phyloP scores from a whole-genome alignment of 2,113 vertebrate genomes.

The Tapirus terrestris region DNA sequence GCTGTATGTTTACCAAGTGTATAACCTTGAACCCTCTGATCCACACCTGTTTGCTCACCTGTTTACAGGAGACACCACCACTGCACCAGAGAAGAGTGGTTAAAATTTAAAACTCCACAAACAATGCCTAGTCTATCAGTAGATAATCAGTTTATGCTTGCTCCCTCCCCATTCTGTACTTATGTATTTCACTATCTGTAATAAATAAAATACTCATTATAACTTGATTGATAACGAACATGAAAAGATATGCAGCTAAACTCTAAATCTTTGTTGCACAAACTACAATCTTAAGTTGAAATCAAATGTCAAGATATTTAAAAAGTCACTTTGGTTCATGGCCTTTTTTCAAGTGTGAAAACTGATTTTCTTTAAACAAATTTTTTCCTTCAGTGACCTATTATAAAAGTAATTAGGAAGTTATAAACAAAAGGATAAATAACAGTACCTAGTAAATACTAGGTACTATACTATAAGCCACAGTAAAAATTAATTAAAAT shows the following conservation, averaged over 20 bases:
- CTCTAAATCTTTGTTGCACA: neutral
- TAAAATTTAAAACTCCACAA: neutral
- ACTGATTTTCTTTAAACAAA: slow-evolving; percentile 32
- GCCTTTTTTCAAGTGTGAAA: slow-evolving; percentile 12
- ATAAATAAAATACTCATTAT: neutral
- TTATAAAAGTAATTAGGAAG: neutral
- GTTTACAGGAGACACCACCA: neutral
- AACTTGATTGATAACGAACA: neutral
- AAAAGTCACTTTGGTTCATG: neutral
- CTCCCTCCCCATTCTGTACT: neutral
- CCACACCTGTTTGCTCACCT: neutral
- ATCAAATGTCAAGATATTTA: neutral
- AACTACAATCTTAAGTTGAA: neutral
- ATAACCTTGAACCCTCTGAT: neutral
- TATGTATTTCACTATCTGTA: neutral
- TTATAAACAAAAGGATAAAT: neutral
- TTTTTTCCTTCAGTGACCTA: neutral
- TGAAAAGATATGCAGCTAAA: neutral
- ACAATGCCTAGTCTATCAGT: no score
- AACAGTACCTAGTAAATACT: neutral
- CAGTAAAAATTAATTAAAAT: neutral
- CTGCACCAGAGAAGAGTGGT: neutral
- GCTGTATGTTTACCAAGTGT: neutral
- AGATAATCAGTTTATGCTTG: neutral
- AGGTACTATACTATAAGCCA: neutral